Base-by-base conservation (phyloP, 2,888 invertebrate genomes). In the Metellina segmentata region DNA sequence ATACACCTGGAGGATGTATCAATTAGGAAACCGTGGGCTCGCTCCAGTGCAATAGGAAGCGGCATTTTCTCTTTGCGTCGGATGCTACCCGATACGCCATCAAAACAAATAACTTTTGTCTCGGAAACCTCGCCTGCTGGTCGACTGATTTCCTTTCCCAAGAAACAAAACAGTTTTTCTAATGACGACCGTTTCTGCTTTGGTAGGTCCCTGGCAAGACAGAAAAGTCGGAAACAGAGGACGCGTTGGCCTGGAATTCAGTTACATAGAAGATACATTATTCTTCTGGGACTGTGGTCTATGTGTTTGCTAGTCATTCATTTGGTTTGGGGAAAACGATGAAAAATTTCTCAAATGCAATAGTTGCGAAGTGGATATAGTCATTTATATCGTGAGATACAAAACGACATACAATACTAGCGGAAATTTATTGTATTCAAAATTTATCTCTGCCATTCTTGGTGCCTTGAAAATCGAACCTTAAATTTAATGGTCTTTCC, bases 51-150 rank as follows among this genome's bases (percentile, higher is more conserved):
- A 61, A 61, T 61, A 16, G 61, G 61, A 61, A 61, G 61, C 34
- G 61, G 61, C 61, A 8, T 16, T 61, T 79, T 34, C 34, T 61
- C 34, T n/a, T 13, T 19, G 53, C 71, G 4, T 72, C 49, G 13
- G 53, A 82, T 34, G 48, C 61, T 53, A 53, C 53, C 61, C 48
- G 61, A 75, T 48, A 13, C 48, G n/a, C 19, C 69, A n/a, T 53
- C 9, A 85, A 74, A 77, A 85, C 85, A 85, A 83, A 53, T 85
- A 85, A 85, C 75, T 75, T 82, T 85, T 85, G 85, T 85, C 75
- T 13, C 53, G 75, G 20, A 75, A 49, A 77, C 75, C 49, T 20
- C 85, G 16, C n/a, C 61, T 69, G 74, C 34, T 83, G 19, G 20
- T 75, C 49, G 75, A 77, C 75, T 85, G 75, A 19, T 52, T 74